phyloP scores from a whole-genome alignment of 2,888 invertebrate species.

The Drosophila robusta region DNA sequence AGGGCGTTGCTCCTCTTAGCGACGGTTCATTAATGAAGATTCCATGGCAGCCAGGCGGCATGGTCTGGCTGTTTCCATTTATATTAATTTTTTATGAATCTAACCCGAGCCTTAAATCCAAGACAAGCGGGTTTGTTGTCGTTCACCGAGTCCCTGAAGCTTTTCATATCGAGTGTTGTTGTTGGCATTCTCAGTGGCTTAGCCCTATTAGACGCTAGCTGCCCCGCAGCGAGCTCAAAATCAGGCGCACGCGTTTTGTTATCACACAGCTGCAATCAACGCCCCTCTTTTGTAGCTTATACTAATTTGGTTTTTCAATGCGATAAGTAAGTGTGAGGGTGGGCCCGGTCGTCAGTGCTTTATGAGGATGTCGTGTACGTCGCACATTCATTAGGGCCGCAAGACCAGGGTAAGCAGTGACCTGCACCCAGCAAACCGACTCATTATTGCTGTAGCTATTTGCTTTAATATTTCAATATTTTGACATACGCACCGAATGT shows the following conservation, averaged over 20 bases:
- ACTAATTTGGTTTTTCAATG: conserved; percentile 64
- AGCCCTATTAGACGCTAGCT: conserved; percentile 5
- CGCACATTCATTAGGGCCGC: conserved; percentile 72
- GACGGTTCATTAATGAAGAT: conserved; percentile 54
- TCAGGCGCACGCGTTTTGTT: conserved; percentile 37
- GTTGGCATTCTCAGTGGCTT: background rate
- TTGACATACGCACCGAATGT: conserved; percentile 77
- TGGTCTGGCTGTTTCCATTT: background rate
- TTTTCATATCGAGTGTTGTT: conserved; percentile 4
- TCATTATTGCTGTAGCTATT: conserved; percentile 53
- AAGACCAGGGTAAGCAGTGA: conserved; percentile 11
- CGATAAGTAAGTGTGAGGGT: conserved; percentile 14
- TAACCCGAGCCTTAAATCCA: conserved; percentile 4
- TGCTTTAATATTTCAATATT: conserved; percentile 77
- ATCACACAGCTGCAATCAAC: conserved; percentile 66
- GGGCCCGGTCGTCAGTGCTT: conserved; percentile 33
- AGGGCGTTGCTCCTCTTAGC: conserved; percentile 47
- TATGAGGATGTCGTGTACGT: conserved; percentile 75
- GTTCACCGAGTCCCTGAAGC: background rate
- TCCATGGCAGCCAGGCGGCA: conserved; percentile 28
- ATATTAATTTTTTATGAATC: conserved; percentile 15
- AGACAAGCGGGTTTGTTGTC: background rate
- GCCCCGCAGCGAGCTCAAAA: conserved; percentile 16
- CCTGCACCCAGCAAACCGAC: conserved; percentile 17
- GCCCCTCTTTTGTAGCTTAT: conserved; percentile 38